phyloP scores from a whole-genome alignment of 2,888 invertebrate species.

The Onchidella celtica region DNA sequence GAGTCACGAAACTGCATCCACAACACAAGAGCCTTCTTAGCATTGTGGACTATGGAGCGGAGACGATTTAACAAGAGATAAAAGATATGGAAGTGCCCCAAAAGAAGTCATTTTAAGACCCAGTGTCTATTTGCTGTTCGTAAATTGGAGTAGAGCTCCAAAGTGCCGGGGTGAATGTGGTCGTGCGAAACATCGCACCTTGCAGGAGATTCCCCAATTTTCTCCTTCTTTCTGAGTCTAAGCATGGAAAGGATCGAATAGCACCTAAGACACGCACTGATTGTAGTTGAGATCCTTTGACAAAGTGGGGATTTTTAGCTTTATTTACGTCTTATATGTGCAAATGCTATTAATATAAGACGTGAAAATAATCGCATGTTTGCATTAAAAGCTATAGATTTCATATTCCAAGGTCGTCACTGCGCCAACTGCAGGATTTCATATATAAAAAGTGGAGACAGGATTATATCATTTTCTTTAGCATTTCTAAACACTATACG shows the following conservation, averaged over 20 bases:
- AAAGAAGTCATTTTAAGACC: constrained; percentile 6
- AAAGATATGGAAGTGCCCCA: not conserved
- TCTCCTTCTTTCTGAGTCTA: not conserved
- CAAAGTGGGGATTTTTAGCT: not conserved
- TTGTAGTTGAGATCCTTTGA: not conserved
- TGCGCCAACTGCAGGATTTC: too few relatives aligned
- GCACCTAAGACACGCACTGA: not conserved
- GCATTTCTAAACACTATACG: too few relatives aligned
- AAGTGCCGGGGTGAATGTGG: not conserved
- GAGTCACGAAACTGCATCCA: constrained; percentile 23
- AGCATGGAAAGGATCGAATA: not conserved
- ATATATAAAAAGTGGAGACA: too few relatives aligned
- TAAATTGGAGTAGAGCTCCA: not conserved
- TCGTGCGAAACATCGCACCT: constrained; percentile 33
- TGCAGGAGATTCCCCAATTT: not conserved
- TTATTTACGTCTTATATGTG: not conserved
- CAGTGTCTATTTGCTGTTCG: not conserved
- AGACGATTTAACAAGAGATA: constrained; percentile 3
- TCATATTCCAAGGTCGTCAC: too few relatives aligned
- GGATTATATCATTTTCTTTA: too few relatives aligned
- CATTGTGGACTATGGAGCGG: constrained; percentile 3
- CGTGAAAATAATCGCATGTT: too few relatives aligned
- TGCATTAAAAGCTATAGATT: too few relatives aligned
- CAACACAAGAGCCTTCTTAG: not conserved
- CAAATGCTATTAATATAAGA: too few relatives aligned